Evolutionary conservation across 2,888 invertebrate species (phyloP), one percentile per base, ranked within the genome.

Genomic region (Dicyrtomina minuta): DNA sequence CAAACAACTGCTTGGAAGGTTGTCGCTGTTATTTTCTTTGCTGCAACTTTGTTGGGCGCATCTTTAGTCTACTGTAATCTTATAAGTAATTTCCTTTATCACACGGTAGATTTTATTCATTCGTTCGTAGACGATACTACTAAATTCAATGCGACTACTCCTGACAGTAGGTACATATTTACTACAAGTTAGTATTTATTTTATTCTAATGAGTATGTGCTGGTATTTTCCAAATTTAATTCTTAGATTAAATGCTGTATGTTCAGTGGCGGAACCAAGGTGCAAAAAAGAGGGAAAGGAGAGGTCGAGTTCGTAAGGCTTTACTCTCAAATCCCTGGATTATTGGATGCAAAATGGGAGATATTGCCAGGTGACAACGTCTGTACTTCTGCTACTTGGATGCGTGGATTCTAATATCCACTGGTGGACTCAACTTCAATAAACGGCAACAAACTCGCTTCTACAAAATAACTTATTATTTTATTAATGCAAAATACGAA

Each of bases 1-100:
- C 80, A 84, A 87, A 61, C 81, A 86, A 68, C 85, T 91, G 72
- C 84, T 94, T 8, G 94, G 94, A 0, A 82, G 83, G 82, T 85
- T 53, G 79, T 87, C 27, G 88, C 90, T 0, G 88, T 89, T 81
- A 81, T 86, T 20, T 92, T 92, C 83, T 94, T 93, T 65, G 82
- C 66, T 15, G 39, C 60, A 20, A 72, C 69, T 2, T 43, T 72
- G 6, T 49, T 72, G n/a, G 72, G 72, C 0, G 93, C 94, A 33
- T 88, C 89, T 78, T 87, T 94, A 66, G 92, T 95, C 43, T 96
- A 94, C 83, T 96, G 94, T 93, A 90, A 96, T 68, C 86, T 96
- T 27, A 93, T 96, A 89, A 88, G 91, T 5, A 96, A 95, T 83
- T 96, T 96, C 81, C 83, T 96, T 0, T 95, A 89, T 81, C 89